Base-by-base conservation (phyloP, 2,113 vertebrate species). In the Dipodomys ordii region DNA sequence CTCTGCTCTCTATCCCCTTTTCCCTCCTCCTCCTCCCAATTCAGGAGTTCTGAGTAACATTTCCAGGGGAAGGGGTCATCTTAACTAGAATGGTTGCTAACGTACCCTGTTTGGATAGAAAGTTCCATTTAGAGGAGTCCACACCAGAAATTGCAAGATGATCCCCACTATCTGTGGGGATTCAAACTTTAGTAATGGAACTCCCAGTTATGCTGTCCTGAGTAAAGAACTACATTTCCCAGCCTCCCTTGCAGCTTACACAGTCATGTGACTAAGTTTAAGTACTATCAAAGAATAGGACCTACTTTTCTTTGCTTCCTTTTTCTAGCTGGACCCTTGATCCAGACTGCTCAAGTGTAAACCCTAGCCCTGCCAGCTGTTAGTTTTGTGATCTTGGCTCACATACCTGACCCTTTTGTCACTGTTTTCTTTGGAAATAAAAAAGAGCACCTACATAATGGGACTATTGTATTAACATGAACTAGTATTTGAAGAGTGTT, bases 151-250 rank as follows among this genome's bases (percentile, higher is more conserved):
- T 22, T 71, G 10, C 28, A 73, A n/a, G 4, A 6, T 57, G 8
- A 46, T 53, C 28, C 15, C 46, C 6, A 15, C 4, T 27, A 46
- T 64, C 1, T 32, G 15, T 67, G 39, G 39, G 39, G 39, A 39
- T 85, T 32, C 62, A 13, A 13, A 13, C 69, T 90, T 49, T 39
- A 74, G 64, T 80, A 44, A 39, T 6, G 86, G 49, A 93, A 73
- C 69, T 74, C 7, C 7, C 28, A 10, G 9, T 27, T 81, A 73
- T 68, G 49, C n/a, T 78, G 39, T 64, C 35, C 7, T 77, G 20
- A 89, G 84, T 87, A 68, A 88, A 88, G 44, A 57, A 62, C 18
- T 71, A 11, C 25, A 71, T 90, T 84, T 90, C 23, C 86, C 57
- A 85, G 11, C 71, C 32, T 90, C n/a, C 15, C 19, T 83, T 93